Evolutionary conservation across 2,888 invertebrate genomes (phyloP), one percentile per base, ranked within the genome.

Genomic region (Pachliopta kotzebuea): DNA sequence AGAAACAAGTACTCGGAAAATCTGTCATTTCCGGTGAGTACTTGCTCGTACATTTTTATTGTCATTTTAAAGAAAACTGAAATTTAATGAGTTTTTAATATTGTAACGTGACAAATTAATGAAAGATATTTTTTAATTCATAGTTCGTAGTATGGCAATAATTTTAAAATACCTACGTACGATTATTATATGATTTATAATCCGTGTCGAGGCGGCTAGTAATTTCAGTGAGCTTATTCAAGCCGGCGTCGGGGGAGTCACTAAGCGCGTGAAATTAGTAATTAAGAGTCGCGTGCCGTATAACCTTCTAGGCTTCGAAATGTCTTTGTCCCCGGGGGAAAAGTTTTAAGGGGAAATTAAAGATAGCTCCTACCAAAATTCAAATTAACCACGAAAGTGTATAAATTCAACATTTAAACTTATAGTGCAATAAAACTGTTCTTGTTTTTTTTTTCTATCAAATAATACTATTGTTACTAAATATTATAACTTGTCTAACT

Each of bases 261-360:
- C 81, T 82, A 81, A 80, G 81, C 85, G 78, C 87, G 84, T 85
- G 81, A 89, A 88, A 89, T 90, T 87, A 85, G 82, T 86, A 86
- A 89, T 89, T 88, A 87, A 83, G 83, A 84, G 84, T 84, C 85
- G 85, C 82, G 82, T 82, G 78, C 85, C 76, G 74, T 72, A 69
- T 73, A 74, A 72, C 68, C 72, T 75, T 76, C 66, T 72, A 74
- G 75, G 73, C 65, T 65, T 76, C 72, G 57, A 74, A 74, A 75
- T 73, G 74, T 78, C 76, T 77, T 75, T 62, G 67, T 68, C 73
- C 77, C 50, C 56, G 56, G 9, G 65, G 56, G 60, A 65, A 54
- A 71, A 73, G 61, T 66, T 67, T 68, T 69, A 21, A 60, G 26
- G n/a, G 56, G 56, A 56, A 60, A 55, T 60, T 37, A 53, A 50